Evolutionary conservation across 2,113 vertebrate genomes (phyloP).

Genomic region (Peromyscus maniculatus): DNA sequence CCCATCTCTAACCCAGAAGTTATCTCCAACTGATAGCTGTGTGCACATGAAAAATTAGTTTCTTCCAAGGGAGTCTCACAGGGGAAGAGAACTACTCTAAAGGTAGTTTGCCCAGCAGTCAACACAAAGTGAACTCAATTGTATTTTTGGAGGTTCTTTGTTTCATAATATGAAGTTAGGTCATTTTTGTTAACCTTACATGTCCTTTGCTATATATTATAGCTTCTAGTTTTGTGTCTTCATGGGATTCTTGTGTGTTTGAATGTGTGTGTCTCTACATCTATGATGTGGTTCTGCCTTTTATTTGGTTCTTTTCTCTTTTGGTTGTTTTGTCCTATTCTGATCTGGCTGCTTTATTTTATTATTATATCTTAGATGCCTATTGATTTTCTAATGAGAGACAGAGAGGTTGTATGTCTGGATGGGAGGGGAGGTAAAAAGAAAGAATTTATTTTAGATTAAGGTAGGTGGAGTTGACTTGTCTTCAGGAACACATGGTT

Average conservation of each 20-base stretch:
- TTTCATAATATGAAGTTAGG: background rate
- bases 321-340: background rate
- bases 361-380: background rate
- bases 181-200: background rate
- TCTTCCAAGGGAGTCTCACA: background rate
- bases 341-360: background rate
- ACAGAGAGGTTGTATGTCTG: background rate
- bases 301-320: background rate
- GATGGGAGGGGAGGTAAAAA: background rate
- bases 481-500: background rate
- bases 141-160: background rate
- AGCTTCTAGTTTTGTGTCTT: background rate
- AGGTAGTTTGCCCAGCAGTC: background rate
- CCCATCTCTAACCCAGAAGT: background rate
- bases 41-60: background rate
- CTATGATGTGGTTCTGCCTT: background rate
- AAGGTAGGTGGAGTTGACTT: background rate
- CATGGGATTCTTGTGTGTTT: background rate
- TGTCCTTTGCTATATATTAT: background rate
- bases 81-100: background rate
- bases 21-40: background rate
- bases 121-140: background rate
- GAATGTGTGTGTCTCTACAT: background rate
- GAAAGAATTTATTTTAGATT: constrained; percentile 23
- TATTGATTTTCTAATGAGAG: background rate